These are phyloP conservation scores for Aporrectodea caliginosa DNA, from an alignment of 1,140 invertebrate genomes.

Conservation along the genomic window DNA sequence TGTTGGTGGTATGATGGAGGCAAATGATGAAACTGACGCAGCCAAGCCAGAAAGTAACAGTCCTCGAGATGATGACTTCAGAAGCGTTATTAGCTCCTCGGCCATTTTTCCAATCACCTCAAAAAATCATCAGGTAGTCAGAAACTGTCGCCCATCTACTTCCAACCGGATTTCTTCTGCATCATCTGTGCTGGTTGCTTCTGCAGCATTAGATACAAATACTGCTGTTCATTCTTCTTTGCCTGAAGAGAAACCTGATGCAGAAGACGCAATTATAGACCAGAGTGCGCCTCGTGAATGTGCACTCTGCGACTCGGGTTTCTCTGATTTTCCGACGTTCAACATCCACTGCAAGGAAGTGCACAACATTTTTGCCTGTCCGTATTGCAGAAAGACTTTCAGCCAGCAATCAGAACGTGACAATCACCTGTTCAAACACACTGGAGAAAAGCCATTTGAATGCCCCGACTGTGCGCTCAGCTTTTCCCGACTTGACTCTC, in stretches of 20 bases:
- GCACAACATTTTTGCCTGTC: slow-evolving; percentile 3
- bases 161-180: not conserved
- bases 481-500: slow-evolving; percentile 11
- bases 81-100: not conserved
- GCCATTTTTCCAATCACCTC: slow-evolving; percentile 17
- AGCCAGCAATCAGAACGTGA: not conserved
- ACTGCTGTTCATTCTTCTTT: not conserved
- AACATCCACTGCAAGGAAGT: slow-evolving; percentile 1
- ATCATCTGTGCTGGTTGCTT: not conserved
- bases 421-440: not conserved
- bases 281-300: slow-evolving; percentile 2
- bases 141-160: slow-evolving; percentile 1
- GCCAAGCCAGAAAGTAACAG: not conserved
- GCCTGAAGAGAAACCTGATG: not conserved
- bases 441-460: not conserved
- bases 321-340: slow-evolving; percentile 15
- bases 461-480: slow-evolving; percentile 18
- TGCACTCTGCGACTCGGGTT: not conserved
- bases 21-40: not conserved
- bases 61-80: too few species aligned
- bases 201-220: not conserved
- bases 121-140: not conserved
- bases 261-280: not conserved
- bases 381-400: slow-evolving; percentile 9
- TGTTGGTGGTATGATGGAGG: not conserved